A percentile compares a stretch with the other conserved stretches of the same genome.
These are phyloP conservation scores for Hystrix cristata DNA, from an alignment of 2,113 vertebrate genomes.

Conservation along the genomic window DNA sequence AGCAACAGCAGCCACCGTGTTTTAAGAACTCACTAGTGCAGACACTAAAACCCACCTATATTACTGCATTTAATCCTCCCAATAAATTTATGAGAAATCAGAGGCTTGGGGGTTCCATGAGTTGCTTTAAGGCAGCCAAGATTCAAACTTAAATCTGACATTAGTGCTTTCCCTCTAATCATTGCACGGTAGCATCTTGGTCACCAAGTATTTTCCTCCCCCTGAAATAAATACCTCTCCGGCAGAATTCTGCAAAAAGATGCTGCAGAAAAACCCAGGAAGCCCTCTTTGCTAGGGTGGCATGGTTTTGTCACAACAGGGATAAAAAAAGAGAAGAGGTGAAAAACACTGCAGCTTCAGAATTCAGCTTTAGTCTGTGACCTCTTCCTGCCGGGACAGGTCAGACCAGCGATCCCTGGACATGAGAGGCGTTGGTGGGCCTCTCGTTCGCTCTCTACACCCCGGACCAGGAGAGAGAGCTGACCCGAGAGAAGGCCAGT, in stretches of 20 bases:
- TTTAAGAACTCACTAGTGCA: background rate
- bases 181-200: too few species aligned
- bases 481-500: too few species aligned
- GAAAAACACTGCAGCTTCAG: background rate
- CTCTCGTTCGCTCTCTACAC: background rate
- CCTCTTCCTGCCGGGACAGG: background rate
- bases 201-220: background rate
- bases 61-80: slow-evolving; percentile 13
- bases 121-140: background rate
- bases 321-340: background rate
- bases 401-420: slow-evolving; percentile 12
- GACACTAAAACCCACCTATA: background rate
- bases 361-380: slow-evolving; percentile 36
- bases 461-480: background rate
- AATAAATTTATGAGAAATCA: background rate
- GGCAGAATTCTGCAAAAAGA: background rate
- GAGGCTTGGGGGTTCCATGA: background rate
- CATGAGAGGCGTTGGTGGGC: background rate
- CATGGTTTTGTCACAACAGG: background rate
- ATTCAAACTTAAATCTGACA: background rate
- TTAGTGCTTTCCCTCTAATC: background rate
- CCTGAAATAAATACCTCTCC: background rate
- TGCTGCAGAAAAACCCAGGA: background rate
- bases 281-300: background rate
- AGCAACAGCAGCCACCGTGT: background rate